Conservation (phyloP, 2,888 invertebrate species). For the Synanthedon tipuliformis region DNA sequence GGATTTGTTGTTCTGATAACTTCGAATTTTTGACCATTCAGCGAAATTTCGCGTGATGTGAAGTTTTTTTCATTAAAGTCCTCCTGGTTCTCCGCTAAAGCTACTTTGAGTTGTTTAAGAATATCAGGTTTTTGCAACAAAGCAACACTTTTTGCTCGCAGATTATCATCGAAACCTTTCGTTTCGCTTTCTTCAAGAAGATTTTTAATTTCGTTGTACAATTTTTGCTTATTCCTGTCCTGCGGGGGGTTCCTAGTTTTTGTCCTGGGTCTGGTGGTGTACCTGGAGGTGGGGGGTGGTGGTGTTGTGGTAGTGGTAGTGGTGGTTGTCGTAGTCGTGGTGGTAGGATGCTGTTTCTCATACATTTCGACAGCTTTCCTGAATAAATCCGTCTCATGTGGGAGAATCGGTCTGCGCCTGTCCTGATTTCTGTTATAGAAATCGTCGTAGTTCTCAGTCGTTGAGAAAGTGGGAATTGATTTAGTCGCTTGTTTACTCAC, state of each 20-base stretch:
- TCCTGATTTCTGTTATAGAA: slow-evolving; percentile 47
- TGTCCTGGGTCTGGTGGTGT: slow-evolving; percentile 39
- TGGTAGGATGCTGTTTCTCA: slow-evolving; percentile 76
- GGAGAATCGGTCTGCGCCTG: slow-evolving; percentile 64
- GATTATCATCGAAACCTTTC: slow-evolving; percentile 61
- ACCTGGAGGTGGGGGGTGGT: slow-evolving; percentile 47
- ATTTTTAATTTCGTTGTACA: slow-evolving; percentile 70
- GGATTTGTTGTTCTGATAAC: slow-evolving; percentile 78
- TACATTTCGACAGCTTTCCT: slow-evolving; percentile 75
- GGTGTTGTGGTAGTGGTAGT: slow-evolving; percentile 70
- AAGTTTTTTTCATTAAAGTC: slow-evolving; percentile 76
- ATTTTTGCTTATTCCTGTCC: slow-evolving; percentile 67
- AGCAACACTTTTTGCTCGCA: slow-evolving; percentile 65
- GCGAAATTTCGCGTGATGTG: slow-evolving; percentile 78
- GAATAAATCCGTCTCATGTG: slow-evolving; percentile 75
- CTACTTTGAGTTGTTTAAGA: slow-evolving; percentile 79
- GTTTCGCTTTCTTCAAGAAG: slow-evolving; percentile 70
- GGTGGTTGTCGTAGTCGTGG: slow-evolving; percentile 76
- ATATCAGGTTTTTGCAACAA: slow-evolving; percentile 77
- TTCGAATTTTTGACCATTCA: slow-evolving; percentile 83
- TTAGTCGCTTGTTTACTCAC: slow-evolving; percentile 77
- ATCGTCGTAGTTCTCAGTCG: slow-evolving; percentile 61
- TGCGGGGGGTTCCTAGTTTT: slow-evolving; percentile 54
- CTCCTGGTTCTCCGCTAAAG: slow-evolving; percentile 76
- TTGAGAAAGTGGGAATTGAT: slow-evolving; percentile 60